phyloP scores from a whole-genome alignment of 2,888 invertebrate species.

The Eubasilissa splendida region DNA sequence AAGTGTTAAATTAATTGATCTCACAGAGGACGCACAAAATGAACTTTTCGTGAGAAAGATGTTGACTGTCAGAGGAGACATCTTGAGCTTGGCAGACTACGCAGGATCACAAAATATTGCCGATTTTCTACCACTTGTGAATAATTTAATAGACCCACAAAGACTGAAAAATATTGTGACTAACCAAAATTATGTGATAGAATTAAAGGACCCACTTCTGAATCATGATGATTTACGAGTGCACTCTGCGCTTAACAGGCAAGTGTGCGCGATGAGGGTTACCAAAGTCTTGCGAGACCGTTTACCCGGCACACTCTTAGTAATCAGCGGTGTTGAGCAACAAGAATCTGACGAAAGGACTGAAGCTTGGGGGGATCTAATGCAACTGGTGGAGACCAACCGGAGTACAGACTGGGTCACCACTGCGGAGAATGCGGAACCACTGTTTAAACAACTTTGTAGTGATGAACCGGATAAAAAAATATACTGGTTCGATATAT shows the following conservation, averaged over 20 bases:
- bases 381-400: background rate
- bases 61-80: background rate
- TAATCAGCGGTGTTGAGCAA: background rate
- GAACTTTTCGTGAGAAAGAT: background rate
- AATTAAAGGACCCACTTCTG: too few relatives aligned
- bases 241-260: too few relatives aligned
- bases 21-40: background rate
- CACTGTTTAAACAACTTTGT: background rate
- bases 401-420: background rate
- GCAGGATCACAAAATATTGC: too few relatives aligned
- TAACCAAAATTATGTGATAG: too few relatives aligned
- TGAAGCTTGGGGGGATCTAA: background rate
- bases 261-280: too few relatives aligned
- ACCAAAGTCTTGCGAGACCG: too few relatives aligned
- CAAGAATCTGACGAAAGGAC: background rate
- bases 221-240: too few relatives aligned
- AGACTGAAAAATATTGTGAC: too few relatives aligned
- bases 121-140: too few relatives aligned
- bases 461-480: background rate
- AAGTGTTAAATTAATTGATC: background rate
- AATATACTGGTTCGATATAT: background rate
- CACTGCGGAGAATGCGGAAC: background rate
- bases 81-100: background rate
- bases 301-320: background rate
- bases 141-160: too few relatives aligned